These are phyloP conservation scores for Sphaerophoria taeniata DNA, from an alignment of 2,888 invertebrate genomes.

Conservation along the genomic window DNA sequence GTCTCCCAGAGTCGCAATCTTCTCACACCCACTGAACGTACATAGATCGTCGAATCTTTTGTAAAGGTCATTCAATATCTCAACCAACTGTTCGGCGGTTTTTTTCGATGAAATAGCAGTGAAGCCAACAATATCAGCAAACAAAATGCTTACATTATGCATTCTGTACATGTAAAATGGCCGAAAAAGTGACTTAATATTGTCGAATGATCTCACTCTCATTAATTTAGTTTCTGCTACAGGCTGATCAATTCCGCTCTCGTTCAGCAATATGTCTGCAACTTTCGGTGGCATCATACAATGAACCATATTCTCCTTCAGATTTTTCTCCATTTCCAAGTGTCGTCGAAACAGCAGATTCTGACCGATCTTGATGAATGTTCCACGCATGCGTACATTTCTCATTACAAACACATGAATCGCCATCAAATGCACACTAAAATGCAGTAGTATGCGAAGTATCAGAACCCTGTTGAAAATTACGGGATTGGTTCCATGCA, in stretches of 20 bases:
- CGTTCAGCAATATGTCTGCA: constrained; percentile 92
- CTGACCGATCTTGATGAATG: constrained; percentile 98
- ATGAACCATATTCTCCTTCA: constrained; percentile 98
- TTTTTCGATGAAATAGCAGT: constrained; percentile 98
- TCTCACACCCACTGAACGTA: constrained; percentile 94
- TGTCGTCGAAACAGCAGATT: constrained; percentile 94
- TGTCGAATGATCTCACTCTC: constrained; percentile 77
- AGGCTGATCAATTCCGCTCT: constrained; percentile 84
- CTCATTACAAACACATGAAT: constrained; percentile 97
- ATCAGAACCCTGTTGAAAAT: constrained; percentile 85
- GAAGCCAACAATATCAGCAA: constrained; percentile 99
- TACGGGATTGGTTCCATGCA: constrained; percentile 83
- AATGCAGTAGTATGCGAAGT: constrained; percentile 90
- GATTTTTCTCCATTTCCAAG: constrained; percentile 95
- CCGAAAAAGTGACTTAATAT: constrained; percentile 93
- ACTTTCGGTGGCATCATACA: constrained; percentile 98
- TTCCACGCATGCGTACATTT: constrained; percentile 95
- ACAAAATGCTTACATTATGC: constrained; percentile 97
- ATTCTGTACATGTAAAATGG: constrained; percentile 98
- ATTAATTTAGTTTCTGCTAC: constrained; percentile 77
- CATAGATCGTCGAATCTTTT: constrained; percentile 97
- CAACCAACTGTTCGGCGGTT: constrained; percentile 97
- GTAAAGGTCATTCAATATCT: constrained; percentile 97
- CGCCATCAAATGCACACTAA: constrained; percentile 96
- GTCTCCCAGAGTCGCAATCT: constrained; percentile 97